Conservation (phyloP, 2,888 invertebrate species). For the Sinohyriopsis cumingii region DNA sequence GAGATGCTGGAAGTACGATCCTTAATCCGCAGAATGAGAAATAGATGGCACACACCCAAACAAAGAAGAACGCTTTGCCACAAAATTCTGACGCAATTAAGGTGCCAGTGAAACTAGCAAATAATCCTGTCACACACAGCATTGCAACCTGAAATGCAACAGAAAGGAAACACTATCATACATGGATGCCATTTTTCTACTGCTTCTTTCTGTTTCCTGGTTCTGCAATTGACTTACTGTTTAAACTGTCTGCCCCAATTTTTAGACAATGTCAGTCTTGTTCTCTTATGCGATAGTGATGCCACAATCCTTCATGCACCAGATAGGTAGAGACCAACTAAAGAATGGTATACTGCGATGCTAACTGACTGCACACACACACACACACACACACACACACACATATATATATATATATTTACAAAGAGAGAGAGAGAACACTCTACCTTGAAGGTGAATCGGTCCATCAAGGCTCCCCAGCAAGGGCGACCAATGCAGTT, state of each 20-base stretch:
- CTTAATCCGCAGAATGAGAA: constrained; percentile 21
- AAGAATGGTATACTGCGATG: no score
- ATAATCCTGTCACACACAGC: constrained; percentile 8
- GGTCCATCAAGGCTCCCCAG: constrained; percentile 73
- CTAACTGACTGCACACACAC: no score
- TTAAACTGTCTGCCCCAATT: no score
- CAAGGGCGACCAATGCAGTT: constrained; percentile 73
- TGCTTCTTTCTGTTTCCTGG: no score
- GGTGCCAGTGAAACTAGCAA: constrained; percentile 19
- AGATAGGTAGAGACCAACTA: no score
- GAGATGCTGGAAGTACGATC: constrained; percentile 16
- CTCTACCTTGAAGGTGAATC: constrained; percentile 70
- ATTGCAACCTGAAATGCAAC: constrained; percentile 14
- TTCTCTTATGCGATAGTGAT: no score
- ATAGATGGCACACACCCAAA: constrained; percentile 31
- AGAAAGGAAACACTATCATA: background rate
- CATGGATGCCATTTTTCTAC: background rate
- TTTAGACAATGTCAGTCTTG: no score
- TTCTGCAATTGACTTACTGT: no score
- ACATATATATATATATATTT: no score
- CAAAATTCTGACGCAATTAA: constrained; percentile 19
- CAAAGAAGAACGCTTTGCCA: constrained; percentile 24
- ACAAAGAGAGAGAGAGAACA: no score
- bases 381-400: no score
- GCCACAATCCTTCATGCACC: no score